Percentiles rank a stretch among this genome's conserved stretches.
Evolutionary conservation across 2,113 vertebrate genomes (phyloP).

Genomic region (Xenopus tropicalis): DNA sequence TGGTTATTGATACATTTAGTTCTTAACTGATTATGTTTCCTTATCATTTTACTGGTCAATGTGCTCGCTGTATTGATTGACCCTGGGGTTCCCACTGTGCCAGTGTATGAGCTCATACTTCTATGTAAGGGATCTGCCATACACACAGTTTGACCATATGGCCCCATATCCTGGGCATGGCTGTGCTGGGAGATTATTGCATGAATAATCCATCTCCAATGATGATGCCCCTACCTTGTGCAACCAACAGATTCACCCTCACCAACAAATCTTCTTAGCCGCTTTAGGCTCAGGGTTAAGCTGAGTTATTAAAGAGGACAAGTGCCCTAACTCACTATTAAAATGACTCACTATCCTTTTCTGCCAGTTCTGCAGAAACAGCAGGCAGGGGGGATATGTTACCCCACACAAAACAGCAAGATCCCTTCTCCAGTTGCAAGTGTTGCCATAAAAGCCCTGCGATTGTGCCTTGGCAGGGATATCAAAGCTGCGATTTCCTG

Average conservation of each 20-base stretch:
- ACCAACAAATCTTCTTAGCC: slow-evolving; percentile 39
- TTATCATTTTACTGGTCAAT: too few species aligned
- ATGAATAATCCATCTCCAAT: slow-evolving; percentile 37
- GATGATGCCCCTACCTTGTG: slow-evolving; percentile 28
- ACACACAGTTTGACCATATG: slow-evolving; percentile 33
- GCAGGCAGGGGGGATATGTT: not conserved
- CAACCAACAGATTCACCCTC: slow-evolving; percentile 34
- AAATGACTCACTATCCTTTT: not conserved
- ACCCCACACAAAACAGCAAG: slow-evolving; percentile 15
- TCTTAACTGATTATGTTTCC: not conserved
- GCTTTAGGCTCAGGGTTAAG: slow-evolving; percentile 16
- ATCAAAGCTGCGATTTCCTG: slow-evolving; percentile 39
- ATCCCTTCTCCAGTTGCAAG: slow-evolving; percentile 31
- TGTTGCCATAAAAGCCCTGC: slow-evolving; percentile 26
- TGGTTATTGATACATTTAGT: too few species aligned
- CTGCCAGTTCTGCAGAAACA: slow-evolving; percentile 6
- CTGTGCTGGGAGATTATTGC: slow-evolving; percentile 29
- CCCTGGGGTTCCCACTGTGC: slow-evolving; percentile 4
- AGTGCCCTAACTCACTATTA: not conserved
- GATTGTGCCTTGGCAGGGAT: slow-evolving; percentile 26
- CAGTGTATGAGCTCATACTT: slow-evolving; percentile 33
- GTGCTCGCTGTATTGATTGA: slow-evolving; percentile 19
- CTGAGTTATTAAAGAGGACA: slow-evolving; percentile 41
- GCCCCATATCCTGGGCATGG: slow-evolving; percentile 28
- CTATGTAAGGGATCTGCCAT: slow-evolving; percentile 39